Evolutionary conservation across 2,113 vertebrate genomes (phyloP), one percentile per base, ranked within the genome.

Genomic region (Rhineura floridana): DNA sequence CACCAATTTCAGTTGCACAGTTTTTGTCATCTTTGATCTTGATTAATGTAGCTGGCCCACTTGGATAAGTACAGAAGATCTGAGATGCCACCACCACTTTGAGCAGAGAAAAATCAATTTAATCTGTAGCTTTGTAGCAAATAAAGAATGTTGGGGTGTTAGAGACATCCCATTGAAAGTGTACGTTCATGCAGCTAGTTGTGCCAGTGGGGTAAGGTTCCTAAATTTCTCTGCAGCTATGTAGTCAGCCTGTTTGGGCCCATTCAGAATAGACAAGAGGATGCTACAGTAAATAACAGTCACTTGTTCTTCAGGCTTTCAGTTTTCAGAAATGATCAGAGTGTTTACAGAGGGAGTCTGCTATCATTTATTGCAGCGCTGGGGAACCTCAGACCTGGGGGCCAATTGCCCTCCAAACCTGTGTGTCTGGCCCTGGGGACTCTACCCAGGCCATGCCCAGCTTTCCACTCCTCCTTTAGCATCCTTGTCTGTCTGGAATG

Each of bases 21-120:
- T 78, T 72, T 55, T 77, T 83, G 65, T 17, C 87, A 84, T 84
- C 80, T 83, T 88, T 84, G 85, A 62, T 84, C 84, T 90, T 73
- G 82, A 86, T 86, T 88, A 82, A 62, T 65, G 1, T 52, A n/a
- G 19, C 44, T 50, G 17, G 80, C 7, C 19, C 81, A 88, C 21
- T n/a, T 62, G 81, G 75, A 39, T 62, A 90, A 80, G 78, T 81
- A n/a, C 48, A 79, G 44, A 84, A 81, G 79, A 88, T 76, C 62
- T 77, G 10, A 39, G 67, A 84, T n/a, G n/a, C n/a, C n/a, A n/a
- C n/a, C n/a, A n/a, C 67, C 30, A 33, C 28, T 86, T 88, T 81
- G 28, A 39, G 28, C 83, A 87, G 84, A 69, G 33, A 12, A 30
- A 19, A 39, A 78, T 77, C 4, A 75, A 42, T 65, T 62, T 80